phyloP scores from a whole-genome alignment of 92 coral and sea anemone genomes.

The Meandrina meandrites region DNA sequence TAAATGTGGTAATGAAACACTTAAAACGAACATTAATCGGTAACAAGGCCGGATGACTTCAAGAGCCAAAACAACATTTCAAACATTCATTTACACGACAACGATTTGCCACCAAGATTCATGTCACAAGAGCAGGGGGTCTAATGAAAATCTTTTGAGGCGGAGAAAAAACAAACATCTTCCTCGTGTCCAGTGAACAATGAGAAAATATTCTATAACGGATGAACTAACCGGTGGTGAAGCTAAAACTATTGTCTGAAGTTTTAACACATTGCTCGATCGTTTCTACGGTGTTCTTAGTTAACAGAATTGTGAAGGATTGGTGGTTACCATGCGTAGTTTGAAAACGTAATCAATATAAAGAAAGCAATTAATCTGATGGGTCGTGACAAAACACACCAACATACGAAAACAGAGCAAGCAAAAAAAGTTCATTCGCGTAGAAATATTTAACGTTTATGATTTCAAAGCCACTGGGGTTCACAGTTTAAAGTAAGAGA shows the following conservation, averaged over 20 bases:
- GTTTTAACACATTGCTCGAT: not conserved
- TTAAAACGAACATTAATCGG: not conserved
- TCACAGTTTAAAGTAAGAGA: not conserved
- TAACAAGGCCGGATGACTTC: not conserved
- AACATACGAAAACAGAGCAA: slow-evolving; percentile 19
- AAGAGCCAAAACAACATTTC: not conserved
- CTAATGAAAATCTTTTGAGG: not conserved
- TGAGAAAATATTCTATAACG: not conserved
- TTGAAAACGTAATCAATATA: not conserved
- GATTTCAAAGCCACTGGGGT: not conserved
- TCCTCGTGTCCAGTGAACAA: slow-evolving; percentile 7
- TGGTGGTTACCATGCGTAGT: slow-evolving; percentile 6
- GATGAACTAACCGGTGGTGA: not conserved
- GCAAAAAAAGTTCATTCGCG: not conserved
- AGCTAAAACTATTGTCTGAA: slow-evolving; percentile 6
- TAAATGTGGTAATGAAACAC: not conserved
- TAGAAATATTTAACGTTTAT: not conserved
- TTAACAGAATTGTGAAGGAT: not conserved
- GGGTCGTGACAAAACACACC: slow-evolving; percentile 14
- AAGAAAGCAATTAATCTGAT: not conserved
- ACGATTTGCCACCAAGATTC: not conserved
- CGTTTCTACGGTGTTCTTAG: not conserved
- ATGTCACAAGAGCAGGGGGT: not conserved
- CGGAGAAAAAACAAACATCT: slow-evolving; percentile 19
- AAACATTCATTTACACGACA: not conserved